phyloP scores from a whole-genome alignment of 2,888 invertebrate species.

The Amaurobius ferox region DNA sequence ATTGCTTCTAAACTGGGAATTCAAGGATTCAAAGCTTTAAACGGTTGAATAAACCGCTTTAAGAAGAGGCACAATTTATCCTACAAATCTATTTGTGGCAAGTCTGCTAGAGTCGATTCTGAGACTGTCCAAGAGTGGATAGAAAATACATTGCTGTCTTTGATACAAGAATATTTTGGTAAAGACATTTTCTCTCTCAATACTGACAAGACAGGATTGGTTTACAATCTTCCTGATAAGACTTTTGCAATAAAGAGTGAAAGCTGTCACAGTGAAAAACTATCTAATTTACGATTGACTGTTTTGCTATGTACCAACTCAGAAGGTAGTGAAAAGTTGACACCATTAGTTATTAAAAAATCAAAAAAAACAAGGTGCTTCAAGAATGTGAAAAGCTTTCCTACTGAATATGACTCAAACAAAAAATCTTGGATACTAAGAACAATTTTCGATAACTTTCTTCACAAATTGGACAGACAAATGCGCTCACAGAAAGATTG shows the following conservation, averaged over 20 bases:
- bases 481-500: not conserved
- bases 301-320: not conserved
- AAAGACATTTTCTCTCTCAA: too few relatives aligned
- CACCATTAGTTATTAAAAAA: not conserved
- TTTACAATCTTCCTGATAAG: not conserved
- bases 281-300: not conserved
- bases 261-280: too few relatives aligned
- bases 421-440: not conserved
- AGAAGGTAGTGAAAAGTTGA: not conserved
- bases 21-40: too few relatives aligned
- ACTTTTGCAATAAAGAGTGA: not conserved
- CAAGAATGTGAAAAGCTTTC: not conserved
- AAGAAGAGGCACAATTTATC: too few relatives aligned
- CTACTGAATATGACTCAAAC: not conserved
- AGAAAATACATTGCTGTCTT: too few relatives aligned
- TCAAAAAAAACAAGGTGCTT: not conserved
- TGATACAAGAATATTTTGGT: too few relatives aligned
- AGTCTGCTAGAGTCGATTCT: too few relatives aligned
- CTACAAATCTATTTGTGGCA: too few relatives aligned
- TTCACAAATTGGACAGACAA: not conserved
- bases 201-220: not conserved
- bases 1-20: too few relatives aligned
- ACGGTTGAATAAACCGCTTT: too few relatives aligned
- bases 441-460: not conserved
- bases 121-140: too few relatives aligned